These are phyloP conservation scores for Siphamia tubifer DNA, from an alignment of 2,113 vertebrate genomes.

Conservation along the genomic window DNA sequence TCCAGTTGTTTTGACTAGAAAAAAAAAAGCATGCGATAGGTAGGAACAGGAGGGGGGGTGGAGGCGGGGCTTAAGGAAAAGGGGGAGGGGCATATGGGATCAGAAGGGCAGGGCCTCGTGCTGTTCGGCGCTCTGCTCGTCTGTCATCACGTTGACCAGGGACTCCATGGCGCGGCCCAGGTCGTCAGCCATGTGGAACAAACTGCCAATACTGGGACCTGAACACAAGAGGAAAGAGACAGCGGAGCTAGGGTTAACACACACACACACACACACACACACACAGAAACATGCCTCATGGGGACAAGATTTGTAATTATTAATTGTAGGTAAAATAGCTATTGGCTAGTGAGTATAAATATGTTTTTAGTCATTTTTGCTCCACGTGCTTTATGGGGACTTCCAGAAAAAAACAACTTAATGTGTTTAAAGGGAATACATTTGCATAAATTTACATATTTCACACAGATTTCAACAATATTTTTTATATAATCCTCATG, in stretches of 20 bases:
- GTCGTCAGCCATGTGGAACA: conserved; percentile 96
- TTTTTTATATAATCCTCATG: no score
- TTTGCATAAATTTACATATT: no score
- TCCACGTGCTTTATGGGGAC: no score
- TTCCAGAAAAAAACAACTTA: no score
- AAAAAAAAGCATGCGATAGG: conserved; percentile 84
- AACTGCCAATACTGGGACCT: conserved; percentile 92
- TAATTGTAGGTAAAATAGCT: no score
- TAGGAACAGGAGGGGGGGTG: conserved; percentile 55
- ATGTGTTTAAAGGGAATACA: no score
- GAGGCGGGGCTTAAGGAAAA: neutral
- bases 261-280: neutral
- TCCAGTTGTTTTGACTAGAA: conserved; percentile 97
- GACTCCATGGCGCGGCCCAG: conserved; percentile 95
- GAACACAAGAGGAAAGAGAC: conserved; percentile 19
- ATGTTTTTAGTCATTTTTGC: no score
- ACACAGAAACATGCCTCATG: no score
- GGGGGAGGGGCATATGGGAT: conserved; percentile 66
- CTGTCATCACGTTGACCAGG: conserved; percentile 93
- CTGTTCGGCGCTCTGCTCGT: conserved; percentile 89
- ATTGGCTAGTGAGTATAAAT: no score
- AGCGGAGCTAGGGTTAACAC: neutral
- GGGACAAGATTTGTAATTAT: no score
- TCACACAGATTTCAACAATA: no score
- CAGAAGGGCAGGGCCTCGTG: conserved; percentile 76